Evolutionary conservation across 2,797 vertebrate genomes (phyloP).

Genomic region (Gadopsis bispinosus): DNA sequence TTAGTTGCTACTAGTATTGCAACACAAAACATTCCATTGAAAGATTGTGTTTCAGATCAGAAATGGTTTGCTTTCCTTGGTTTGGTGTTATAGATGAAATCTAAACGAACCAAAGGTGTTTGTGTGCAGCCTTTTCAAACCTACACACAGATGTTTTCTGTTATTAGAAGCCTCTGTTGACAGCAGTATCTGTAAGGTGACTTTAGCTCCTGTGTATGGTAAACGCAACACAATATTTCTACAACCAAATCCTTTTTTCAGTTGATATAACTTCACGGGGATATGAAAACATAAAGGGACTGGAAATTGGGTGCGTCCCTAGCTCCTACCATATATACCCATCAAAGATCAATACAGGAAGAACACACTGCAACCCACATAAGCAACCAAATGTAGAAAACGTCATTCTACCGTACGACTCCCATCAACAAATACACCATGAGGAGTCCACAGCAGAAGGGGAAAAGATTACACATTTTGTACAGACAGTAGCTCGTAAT

Average conservation of each 20-base stretch:
- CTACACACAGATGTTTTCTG: neutral
- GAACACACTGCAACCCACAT: neutral
- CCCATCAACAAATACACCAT: neutral
- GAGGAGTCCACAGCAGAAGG: neutral
- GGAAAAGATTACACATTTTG: neutral
- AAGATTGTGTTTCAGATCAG: neutral
- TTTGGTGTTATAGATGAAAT: neutral
- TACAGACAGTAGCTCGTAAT: neutral
- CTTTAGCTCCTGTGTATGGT: neutral
- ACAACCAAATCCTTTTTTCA: neutral
- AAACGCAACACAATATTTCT: constrained; percentile 4
- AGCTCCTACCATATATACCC: neutral
- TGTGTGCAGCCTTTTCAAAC: constrained; percentile 5
- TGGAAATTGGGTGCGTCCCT: neutral
- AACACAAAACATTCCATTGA: constrained; percentile 7
- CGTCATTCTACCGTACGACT: neutral
- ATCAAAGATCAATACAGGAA: neutral
- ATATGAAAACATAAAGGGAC: neutral
- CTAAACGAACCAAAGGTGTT: constrained; percentile 1
- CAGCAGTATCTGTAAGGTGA: constrained; percentile 5
- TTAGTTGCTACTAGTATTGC: neutral
- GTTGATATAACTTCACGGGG: too few species aligned
- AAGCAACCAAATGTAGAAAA: neutral
- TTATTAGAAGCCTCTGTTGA: constrained; percentile 14
- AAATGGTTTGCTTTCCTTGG: neutral